Evolutionary conservation across 2,888 invertebrate genomes (phyloP).

Genomic region (Azorinus chamasolen): DNA sequence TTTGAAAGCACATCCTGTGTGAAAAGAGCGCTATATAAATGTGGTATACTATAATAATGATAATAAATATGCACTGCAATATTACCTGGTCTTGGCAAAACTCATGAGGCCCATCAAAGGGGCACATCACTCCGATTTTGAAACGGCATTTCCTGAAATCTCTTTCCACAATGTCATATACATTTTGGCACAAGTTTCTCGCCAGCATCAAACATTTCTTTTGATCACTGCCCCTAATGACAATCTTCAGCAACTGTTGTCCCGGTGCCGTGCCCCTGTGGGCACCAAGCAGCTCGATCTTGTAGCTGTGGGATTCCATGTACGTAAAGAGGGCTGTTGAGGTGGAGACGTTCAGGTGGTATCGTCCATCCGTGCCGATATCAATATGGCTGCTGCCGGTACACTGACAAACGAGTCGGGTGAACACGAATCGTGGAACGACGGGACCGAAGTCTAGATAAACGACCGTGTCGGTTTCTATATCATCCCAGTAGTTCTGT

Average conservation of each 20-base stretch:
- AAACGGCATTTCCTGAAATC: constrained; percentile 63
- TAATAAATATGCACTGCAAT: too few species aligned
- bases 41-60: too few species aligned
- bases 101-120: constrained; percentile 60
- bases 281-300: constrained; percentile 54
- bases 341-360: constrained; percentile 58
- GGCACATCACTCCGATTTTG: constrained; percentile 63
- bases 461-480: constrained; percentile 34
- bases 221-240: constrained; percentile 36
- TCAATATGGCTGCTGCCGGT: constrained; percentile 47
- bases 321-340: constrained; percentile 62
- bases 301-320: constrained; percentile 48
- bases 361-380: constrained; percentile 46
- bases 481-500: constrained; percentile 58
- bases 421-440: constrained; percentile 58
- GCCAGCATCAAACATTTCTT: constrained; percentile 22
- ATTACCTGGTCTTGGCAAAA: constrained; percentile 47
- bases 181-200: constrained; percentile 40
- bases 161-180: constrained; percentile 56
- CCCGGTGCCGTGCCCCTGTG: constrained; percentile 21
- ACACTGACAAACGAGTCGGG: constrained; percentile 62
- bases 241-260: constrained; percentile 53
- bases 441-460: constrained; percentile 56
- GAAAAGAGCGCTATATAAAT: too few species aligned
- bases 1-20: too few species aligned